phyloP scores from a whole-genome alignment of 2,888 invertebrate genomes.

The Aquatica leii region DNA sequence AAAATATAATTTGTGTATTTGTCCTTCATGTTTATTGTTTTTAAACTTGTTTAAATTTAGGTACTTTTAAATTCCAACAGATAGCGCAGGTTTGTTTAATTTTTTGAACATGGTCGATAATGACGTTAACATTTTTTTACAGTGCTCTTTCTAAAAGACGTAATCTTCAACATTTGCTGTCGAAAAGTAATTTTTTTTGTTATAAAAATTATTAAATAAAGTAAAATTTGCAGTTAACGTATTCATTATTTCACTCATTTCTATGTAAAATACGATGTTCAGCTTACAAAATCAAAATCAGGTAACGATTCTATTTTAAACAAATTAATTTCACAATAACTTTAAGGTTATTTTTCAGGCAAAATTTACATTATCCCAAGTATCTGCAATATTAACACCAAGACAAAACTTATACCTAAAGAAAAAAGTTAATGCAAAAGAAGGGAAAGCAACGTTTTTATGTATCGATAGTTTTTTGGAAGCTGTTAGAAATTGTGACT shows the following conservation, averaged over 20 bases:
- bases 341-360: conserved; percentile 50
- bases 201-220: conserved; percentile 20
- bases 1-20: too few species aligned
- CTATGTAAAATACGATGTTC: conserved; percentile 57
- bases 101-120: too few species aligned
- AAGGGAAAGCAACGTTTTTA: conserved; percentile 49
- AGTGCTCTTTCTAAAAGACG: not conserved
- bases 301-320: conserved; percentile 48
- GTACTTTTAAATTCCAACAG: too few species aligned
- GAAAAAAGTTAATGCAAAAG: conserved; percentile 51
- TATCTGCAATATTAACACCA: conserved; percentile 59
- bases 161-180: conserved; percentile 2
- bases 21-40: too few species aligned
- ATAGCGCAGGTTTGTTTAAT: too few species aligned
- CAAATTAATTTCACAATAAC: not conserved
- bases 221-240: conserved; percentile 42
- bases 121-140: not conserved
- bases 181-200: conserved; percentile 7
- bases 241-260: conserved; percentile 1
- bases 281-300: conserved; percentile 63
- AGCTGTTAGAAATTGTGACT: conserved; percentile 58
- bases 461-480: conserved; percentile 62
- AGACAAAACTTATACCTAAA: conserved; percentile 56
- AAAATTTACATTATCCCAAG: conserved; percentile 59
- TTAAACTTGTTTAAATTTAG: too few species aligned